Evolutionary conservation across 2,888 invertebrate genomes (phyloP).

Genomic region (Vanessa cardui): DNA sequence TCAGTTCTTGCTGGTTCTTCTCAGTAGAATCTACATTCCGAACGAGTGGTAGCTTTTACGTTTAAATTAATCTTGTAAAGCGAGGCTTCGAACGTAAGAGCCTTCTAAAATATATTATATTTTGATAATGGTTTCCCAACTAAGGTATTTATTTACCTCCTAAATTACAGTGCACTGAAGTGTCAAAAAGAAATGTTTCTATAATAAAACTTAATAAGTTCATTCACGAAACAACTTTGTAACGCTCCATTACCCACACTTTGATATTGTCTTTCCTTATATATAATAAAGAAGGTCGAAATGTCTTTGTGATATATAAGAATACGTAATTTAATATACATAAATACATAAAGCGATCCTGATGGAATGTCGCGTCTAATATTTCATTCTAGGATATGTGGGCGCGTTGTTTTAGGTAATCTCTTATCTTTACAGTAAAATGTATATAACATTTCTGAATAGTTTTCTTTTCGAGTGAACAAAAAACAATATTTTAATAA

Average conservation of each 20-base stretch:
- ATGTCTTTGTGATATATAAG: constrained; percentile 41
- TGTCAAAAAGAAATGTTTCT: background rate
- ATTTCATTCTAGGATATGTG: constrained; percentile 15
- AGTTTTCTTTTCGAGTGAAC: too few relatives aligned
- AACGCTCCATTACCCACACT: constrained; percentile 46
- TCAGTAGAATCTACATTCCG: too few relatives aligned
- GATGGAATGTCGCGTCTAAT: constrained; percentile 38
- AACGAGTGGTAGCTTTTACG: too few relatives aligned
- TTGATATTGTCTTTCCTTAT: constrained; percentile 43
- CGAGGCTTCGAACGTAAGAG: too few relatives aligned
- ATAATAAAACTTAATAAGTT: constrained; percentile 33
- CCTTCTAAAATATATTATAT: too few relatives aligned
- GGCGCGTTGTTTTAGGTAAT: constrained; percentile 20
- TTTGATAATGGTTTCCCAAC: too few relatives aligned
- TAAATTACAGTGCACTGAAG: background rate
- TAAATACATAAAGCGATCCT: constrained; percentile 35
- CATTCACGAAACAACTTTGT: constrained; percentile 43
- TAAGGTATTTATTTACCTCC: background rate
- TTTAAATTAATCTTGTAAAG: too few relatives aligned
- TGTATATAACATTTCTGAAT: too few relatives aligned
- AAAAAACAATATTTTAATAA: too few relatives aligned
- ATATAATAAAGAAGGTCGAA: constrained; percentile 41
- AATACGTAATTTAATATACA: constrained; percentile 42
- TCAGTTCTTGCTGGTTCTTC: too few relatives aligned
- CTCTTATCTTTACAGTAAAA: constrained; percentile 9